These are phyloP conservation scores for Cephalophus harveyi DNA, from an alignment of 2,113 vertebrate species.

Conservation along the genomic window DNA sequence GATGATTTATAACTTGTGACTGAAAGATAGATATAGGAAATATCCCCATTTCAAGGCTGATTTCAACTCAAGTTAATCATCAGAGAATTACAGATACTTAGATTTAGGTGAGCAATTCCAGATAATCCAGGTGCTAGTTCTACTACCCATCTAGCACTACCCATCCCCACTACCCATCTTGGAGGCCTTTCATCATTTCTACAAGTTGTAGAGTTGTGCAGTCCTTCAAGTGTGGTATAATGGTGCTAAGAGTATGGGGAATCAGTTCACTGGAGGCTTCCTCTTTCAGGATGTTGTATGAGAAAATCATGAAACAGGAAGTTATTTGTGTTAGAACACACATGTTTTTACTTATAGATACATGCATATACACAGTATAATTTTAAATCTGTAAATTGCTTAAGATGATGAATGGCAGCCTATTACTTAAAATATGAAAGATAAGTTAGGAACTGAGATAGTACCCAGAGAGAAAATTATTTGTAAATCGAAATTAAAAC, in stretches of 20 bases:
- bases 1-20: not conserved
- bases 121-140: not conserved
- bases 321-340: not conserved
- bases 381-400: conserved; percentile 31
- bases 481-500: conserved; percentile 56
- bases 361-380: not conserved
- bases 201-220: not conserved
- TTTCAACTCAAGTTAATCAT: conserved; percentile 44
- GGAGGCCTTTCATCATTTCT: not conserved
- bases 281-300: not conserved
- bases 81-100: conserved; percentile 10
- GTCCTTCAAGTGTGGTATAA: not conserved
- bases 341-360: not conserved
- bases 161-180: too few species aligned
- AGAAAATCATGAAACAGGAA: conserved; percentile 1
- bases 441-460: conserved; percentile 10
- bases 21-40: conserved; percentile 35
- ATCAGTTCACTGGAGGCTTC: not conserved
- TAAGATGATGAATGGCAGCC: not conserved
- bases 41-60: conserved; percentile 3
- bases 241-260: not conserved
- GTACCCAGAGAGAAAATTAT: conserved; percentile 49
- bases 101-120: conserved; percentile 4
- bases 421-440: conserved; percentile 61
- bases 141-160: not conserved